Base-by-base conservation (phyloP, 2,888 invertebrate genomes). In the Eupithecia vulgata region DNA sequence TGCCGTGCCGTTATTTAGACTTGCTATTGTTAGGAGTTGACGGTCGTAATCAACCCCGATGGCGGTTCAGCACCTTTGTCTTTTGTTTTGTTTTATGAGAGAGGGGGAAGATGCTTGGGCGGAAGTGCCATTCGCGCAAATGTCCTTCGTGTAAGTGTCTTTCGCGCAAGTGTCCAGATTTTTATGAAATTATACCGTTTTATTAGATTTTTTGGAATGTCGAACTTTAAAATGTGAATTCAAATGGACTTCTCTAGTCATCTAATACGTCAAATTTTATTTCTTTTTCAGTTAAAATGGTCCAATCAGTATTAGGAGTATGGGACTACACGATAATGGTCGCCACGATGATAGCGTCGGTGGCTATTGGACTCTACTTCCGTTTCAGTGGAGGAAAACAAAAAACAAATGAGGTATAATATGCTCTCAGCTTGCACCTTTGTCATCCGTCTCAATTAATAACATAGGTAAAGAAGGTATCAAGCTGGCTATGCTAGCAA, bases 341-440 rank as follows among this genome's bases (percentile, higher is more conserved):
- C 4, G 82, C 95, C 3, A 97, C 97, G 75, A 95, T 98, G 82
- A 71, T 95, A 8, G 95, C 96, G 30, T 98, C 98, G 0, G 95
- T 97, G 0, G 91, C 92, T 0, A 98, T 98, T 79, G 98, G 98
- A 8, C 84, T 98, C 62, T 98, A 98, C 85, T 98, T 97, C 88
- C 95, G 98, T 77, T 96, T 98, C 83, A 97, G 96, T 25, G 98
- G 98, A 37, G 98, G 97, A 10, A 96, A 96, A 87, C 98, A 98
- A 87, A 97, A 96, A 91, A 98, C 98, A 1, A 96, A 97, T 72
- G 96, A 97, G 94, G 97, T 97, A 90, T 30, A 30, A 30, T 30
- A 30, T 57, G 25, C n/a, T 57, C 25, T 57, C 25, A 25, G 57
- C 25, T 57, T 25, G 8, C 57, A 4, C 25, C 13, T 25, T 4